Base-by-base conservation (phyloP, 2,888 invertebrate genomes). In the Drosophila villosipedis region DNA sequence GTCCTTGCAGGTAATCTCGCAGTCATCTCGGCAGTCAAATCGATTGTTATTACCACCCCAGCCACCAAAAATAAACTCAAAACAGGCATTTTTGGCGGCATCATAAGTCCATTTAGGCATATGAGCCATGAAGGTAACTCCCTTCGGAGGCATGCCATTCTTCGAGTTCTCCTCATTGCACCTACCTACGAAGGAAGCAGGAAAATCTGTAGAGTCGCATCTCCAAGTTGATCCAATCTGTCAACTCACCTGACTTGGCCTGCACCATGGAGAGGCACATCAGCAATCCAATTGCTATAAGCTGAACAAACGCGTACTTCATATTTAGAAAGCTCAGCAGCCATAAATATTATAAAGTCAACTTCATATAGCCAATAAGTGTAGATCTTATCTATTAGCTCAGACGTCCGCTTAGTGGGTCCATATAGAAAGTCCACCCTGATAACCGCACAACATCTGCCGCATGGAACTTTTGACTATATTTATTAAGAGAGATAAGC, bases 1-100 rank as follows among this genome's bases (percentile, higher is more conserved):
- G 64, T 86, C 80, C 80, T 90, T 89, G 63, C 87, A 87, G 50
- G 78, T 58, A 47, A 54, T 75, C 37, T 87, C 87, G 25, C 90
- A 47, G 78, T 58, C 49, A 54, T 75, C 37, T 87, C 87, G 25
- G 65, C 87, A 87, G 31, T 86, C 84, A 54, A 87, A 87, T 65
- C 89, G 90, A 63, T 87, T 87, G 7, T 62, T 52, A 62, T 91
- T 91, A 33, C 92, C 92, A 4, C 85, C 87, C 14, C 86, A 87
- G 33, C 88, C 86, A n/a, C 90, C 91, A 67, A 75, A 92, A 5
- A 78, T 14, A 43, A 91, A 92, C 49, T 78, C 41, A 5, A 80
- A 63, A 35, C 91, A 92, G 49, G 80, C 62, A 43, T 89, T 85
- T n/a, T 77, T 57, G 0, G 37, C 39, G 3, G 83, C 65, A 62